These are phyloP conservation scores for Teleogryllus oceanicus DNA, from an alignment of 2,888 invertebrate genomes.

Conservation along the genomic window DNA sequence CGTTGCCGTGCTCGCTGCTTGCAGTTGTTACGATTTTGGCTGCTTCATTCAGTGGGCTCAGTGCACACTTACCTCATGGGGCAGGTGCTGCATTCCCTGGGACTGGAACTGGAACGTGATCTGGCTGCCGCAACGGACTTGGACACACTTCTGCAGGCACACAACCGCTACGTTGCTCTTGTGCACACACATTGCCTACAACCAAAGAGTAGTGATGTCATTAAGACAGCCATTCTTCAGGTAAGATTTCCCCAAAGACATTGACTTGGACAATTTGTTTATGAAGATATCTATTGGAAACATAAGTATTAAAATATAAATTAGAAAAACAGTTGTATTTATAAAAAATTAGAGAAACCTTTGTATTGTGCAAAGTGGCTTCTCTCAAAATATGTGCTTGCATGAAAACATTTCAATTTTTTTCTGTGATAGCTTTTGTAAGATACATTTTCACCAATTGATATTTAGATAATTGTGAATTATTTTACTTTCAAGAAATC, in stretches of 20 bases:
- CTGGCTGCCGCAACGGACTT: constrained; percentile 36
- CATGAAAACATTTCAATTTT: background rate
- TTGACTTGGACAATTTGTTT: too few species aligned
- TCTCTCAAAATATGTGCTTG: too few species aligned
- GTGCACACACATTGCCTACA: constrained; percentile 38
- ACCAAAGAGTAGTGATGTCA: constrained; percentile 28
- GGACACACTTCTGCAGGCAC: constrained; percentile 39
- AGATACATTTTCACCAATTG: background rate
- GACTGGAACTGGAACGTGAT: constrained; percentile 34
- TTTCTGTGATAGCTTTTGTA: background rate
- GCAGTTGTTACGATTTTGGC: constrained; percentile 55
- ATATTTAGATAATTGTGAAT: too few species aligned
- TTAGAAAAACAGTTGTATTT: too few species aligned
- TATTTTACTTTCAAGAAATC: too few species aligned
- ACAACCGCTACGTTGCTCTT: constrained; percentile 45
- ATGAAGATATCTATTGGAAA: too few species aligned
- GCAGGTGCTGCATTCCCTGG: constrained; percentile 47
- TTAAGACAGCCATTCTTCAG: constrained; percentile 32
- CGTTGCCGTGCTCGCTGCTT: constrained; percentile 46
- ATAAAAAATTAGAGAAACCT: too few species aligned
- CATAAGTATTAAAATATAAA: too few species aligned
- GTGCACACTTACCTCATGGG: constrained; percentile 55
- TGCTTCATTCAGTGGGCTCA: constrained; percentile 53
- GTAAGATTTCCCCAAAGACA: constrained; percentile 23
- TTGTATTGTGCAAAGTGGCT: too few species aligned